phyloP scores from a whole-genome alignment of 2,888 invertebrate genomes.

The Branchellion lobata region DNA sequence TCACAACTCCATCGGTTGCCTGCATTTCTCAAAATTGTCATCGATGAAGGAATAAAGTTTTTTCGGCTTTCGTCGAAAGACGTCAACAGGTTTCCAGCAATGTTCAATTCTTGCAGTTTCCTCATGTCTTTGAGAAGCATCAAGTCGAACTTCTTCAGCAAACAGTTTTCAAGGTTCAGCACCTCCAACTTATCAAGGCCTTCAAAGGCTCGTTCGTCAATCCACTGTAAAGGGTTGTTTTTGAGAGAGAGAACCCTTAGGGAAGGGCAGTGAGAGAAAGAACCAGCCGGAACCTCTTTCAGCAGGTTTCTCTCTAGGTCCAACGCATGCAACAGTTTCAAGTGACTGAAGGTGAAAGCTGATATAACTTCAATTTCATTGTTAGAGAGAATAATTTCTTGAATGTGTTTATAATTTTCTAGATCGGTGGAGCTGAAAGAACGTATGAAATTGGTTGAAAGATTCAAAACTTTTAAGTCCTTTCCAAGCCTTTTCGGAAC shows the following conservation, averaged over 20 bases:
- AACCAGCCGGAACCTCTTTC: conserved; percentile 38
- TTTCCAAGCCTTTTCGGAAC: conserved; percentile 48
- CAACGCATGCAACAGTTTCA: conserved; percentile 31
- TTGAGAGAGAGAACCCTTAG: conserved; percentile 49
- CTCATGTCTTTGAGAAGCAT: conserved; percentile 46
- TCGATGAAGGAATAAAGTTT: conserved; percentile 44
- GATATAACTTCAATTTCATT: conserved; percentile 15
- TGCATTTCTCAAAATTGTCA: conserved; percentile 50
- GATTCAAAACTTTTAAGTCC: conserved; percentile 50
- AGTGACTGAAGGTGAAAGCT: conserved; percentile 25
- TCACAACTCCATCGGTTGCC: conserved; percentile 52
- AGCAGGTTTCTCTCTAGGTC: conserved; percentile 23
- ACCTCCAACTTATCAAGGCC: conserved; percentile 50
- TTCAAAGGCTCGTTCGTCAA: conserved; percentile 47
- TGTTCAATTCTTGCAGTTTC: conserved; percentile 50
- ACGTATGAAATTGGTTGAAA: conserved; percentile 48
- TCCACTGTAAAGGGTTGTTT: conserved; percentile 48
- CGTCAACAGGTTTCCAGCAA: conserved; percentile 51
- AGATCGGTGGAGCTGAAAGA: conserved; percentile 9
- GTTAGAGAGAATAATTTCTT: conserved; percentile 32
- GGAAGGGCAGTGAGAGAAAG: conserved; percentile 48
- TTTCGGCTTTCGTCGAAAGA: conserved; percentile 45
- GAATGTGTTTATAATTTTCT: conserved; percentile 28
- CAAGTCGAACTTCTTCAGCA: conserved; percentile 48
- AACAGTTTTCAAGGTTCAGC: conserved; percentile 51